A percentile compares a stretch with the other conserved stretches of the same genome.
phyloP scores from a whole-genome alignment of 2,888 invertebrate species.

The Nemapogon koenigi region DNA sequence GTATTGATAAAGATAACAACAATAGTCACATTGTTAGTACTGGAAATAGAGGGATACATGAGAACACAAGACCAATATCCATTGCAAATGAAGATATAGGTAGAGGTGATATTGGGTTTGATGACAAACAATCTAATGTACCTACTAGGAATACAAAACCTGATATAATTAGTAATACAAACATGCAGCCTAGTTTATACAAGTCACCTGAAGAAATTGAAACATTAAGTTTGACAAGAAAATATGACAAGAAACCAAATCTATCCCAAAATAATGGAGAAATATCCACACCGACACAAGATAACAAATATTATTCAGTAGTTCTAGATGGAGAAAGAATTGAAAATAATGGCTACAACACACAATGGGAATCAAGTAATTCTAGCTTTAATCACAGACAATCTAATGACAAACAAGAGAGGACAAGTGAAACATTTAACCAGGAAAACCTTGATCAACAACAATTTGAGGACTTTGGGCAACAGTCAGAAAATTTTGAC shows the following conservation, averaged over 20 bases:
- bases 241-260: slow-evolving; percentile 11
- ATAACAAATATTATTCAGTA: slow-evolving; percentile 14
- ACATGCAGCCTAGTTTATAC: slow-evolving; percentile 9
- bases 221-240: slow-evolving; percentile 21
- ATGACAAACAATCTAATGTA: slow-evolving; percentile 18
- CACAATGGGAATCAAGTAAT: no score
- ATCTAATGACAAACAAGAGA: no score
- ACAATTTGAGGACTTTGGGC: slow-evolving; percentile 19
- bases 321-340: no score
- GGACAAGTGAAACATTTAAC: slow-evolving; percentile 12
- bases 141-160: slow-evolving; percentile 10
- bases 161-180: background rate
- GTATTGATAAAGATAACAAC: background rate
- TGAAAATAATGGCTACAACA: no score
- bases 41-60: slow-evolving; percentile 6
- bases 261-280: slow-evolving; percentile 1
- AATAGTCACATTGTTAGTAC: background rate
- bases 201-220: slow-evolving; percentile 25
- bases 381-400: no score
- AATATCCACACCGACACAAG: slow-evolving; percentile 12
- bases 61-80: background rate
- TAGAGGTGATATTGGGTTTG: slow-evolving; percentile 31
- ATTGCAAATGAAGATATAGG: slow-evolving; percentile 20
- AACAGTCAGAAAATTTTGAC: slow-evolving; percentile 19
- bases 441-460: slow-evolving; percentile 17